Evolutionary conservation across 2,113 vertebrate genomes (phyloP).

Genomic region (Gallinago undulata): DNA sequence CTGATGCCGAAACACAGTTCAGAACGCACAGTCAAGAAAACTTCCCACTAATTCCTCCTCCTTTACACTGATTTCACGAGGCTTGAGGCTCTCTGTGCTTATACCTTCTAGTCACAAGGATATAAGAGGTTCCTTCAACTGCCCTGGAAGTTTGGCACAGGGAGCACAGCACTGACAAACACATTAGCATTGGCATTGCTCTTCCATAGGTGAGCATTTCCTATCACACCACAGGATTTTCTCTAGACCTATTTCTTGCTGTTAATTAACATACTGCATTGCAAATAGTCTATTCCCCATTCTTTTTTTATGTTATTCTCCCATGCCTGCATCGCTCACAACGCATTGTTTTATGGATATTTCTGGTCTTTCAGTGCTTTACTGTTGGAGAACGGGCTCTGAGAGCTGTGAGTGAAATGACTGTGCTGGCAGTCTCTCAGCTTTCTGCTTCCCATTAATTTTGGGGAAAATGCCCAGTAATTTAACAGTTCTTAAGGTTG

Average conservation of each 20-base stretch:
- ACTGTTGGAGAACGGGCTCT: background rate
- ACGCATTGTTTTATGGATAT: background rate
- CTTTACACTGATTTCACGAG: background rate
- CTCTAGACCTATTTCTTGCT: background rate
- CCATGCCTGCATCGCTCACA: background rate
- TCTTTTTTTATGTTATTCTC: background rate
- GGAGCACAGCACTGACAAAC: background rate
- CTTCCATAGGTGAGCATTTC: fast-evolving
- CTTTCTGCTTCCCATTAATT: background rate
- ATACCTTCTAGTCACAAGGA: background rate
- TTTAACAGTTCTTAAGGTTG: background rate
- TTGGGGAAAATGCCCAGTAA: background rate
- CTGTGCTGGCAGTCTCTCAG: background rate
- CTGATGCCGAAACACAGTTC: fast-evolving
- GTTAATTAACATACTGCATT: background rate
- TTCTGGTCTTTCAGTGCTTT: background rate
- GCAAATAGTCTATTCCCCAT: background rate
- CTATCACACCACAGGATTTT: background rate
- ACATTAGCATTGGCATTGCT: background rate
- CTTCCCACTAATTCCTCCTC: background rate
- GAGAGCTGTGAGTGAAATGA: background rate
- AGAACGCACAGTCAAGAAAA: background rate
- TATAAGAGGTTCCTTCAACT: background rate
- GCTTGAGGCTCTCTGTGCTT: background rate
- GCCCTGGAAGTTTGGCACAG: background rate